phyloP scores from a whole-genome alignment of 2,113 vertebrate genomes.

The Morone chrysops region DNA sequence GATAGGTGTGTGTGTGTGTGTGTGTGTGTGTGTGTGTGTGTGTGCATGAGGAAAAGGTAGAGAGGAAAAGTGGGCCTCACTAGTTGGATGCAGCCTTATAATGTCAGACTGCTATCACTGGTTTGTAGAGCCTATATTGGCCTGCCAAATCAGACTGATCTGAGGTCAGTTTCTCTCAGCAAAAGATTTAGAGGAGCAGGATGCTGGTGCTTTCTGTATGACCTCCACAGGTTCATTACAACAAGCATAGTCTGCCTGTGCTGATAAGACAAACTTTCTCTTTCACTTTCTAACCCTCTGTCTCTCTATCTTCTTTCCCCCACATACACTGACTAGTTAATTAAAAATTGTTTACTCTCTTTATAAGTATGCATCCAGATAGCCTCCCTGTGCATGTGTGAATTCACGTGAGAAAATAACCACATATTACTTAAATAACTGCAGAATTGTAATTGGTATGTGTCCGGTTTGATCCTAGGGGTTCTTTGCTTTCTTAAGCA shows the following conservation, averaged over 20 bases:
- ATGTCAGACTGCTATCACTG: not conserved
- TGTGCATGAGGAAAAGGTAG: not conserved
- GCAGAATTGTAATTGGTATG: not conserved
- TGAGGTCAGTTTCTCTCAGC: slow-evolving; percentile 14
- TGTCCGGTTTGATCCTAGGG: not conserved
- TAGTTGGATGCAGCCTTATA: not conserved
- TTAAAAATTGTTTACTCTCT: slow-evolving; percentile 1
- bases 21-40: slow-evolving; percentile 5
- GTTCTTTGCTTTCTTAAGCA: too few relatives aligned
- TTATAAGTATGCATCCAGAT: not conserved
- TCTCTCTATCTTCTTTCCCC: not conserved
- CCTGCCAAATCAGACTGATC: not conserved
- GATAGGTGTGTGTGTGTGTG: slow-evolving; percentile 13
- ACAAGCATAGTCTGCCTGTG: slow-evolving; percentile 4
- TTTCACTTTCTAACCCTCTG: slow-evolving; percentile 23
- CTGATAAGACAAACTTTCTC: slow-evolving; percentile 35
- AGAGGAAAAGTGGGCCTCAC: not conserved
- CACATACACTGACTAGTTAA: not conserved
- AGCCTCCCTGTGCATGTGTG: not conserved
- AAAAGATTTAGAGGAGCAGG: not conserved
- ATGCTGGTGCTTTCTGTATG: not conserved
- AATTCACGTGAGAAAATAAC: not conserved
- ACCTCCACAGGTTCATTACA: slow-evolving; percentile 15
- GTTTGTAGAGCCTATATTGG: not conserved
- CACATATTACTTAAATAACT: not conserved